Base-by-base conservation (phyloP, 2,113 vertebrate species). In the Oncorhynchus kisutch region DNA sequence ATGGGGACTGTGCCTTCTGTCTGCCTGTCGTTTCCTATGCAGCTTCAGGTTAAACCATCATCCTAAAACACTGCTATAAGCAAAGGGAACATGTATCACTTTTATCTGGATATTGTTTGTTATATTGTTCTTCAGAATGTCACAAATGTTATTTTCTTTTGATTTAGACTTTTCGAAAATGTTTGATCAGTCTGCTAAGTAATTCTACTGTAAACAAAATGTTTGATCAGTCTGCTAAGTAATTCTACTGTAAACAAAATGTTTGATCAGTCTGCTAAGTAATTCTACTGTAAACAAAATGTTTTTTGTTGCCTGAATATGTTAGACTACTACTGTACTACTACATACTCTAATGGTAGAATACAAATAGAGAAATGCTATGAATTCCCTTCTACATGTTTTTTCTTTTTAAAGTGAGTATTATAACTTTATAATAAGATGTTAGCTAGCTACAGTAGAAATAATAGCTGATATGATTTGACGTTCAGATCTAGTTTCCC, bases 1-100 rank as follows among this genome's bases (percentile, higher is more conserved):
- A 74, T 87, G 86, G 90, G 88, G 81, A 83, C 89, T 91, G 91
- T 93, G 92, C 92, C 93, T 93, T 94, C 78, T 78, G 64, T 78
- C 79, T 70, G 39, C 11, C 8, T 73, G 39, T 49, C 64, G 48
- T 62, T 80, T 67, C 78, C 64, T 65, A 65, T 62, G 65, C 51
- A 80, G 59, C 70, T 67, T 76, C 71, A 49, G 71, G 65, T 72
- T 51, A 76, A 67, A 31, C 84, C 73, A 34, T 71, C 75, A 59
- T 54, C 62, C 25, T 49, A 57, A 39, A 67, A 71, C 65, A 64
- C 48, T 84, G 57, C 51, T 22, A 24, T 82, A 78, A 78, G 76
- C 67, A 80, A 74, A 82, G 81, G 72, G 72, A 11, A 78, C 66
- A 69, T 51, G 39, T 24, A 45, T 48, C 20, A 45, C 5, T 67